Conservation (phyloP, 2,797 vertebrate genomes). For the Muscicapa striata region DNA sequence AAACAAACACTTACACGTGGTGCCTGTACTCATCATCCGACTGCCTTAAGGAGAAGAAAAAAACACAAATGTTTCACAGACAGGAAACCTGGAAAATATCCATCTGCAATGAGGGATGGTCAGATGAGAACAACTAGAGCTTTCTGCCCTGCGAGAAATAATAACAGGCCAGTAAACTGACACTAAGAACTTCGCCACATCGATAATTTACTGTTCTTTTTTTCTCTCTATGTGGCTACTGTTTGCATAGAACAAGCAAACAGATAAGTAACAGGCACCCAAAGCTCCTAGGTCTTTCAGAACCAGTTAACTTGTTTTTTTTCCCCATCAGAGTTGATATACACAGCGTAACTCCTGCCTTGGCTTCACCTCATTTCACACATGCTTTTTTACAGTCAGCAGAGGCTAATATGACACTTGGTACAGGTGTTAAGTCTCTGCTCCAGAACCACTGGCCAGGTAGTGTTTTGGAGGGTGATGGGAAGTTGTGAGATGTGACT, state of each 20-base stretch:
- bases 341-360: neutral
- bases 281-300: conserved; percentile 2
- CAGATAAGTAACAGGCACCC: neutral
- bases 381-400: neutral
- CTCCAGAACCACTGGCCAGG: neutral
- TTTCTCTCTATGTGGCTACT: neutral
- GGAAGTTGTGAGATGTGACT: neutral
- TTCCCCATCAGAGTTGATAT: neutral
- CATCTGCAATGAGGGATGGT: neutral
- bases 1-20: neutral
- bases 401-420: neutral
- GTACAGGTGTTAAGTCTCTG: neutral
- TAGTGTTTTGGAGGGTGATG: neutral
- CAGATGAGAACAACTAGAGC: neutral
- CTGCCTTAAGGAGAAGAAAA: conserved; percentile 13
- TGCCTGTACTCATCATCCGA: neutral
- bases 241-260: neutral
- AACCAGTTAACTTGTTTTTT: neutral
- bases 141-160: neutral
- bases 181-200: neutral
- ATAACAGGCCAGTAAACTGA: neutral
- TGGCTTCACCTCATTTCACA: neutral
- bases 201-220: neutral
- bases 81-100: conserved; percentile 43
- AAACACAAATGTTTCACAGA: neutral